Evolutionary conservation across 2,113 vertebrate genomes (phyloP).

Genomic region (Dicentrarchus labrax): DNA sequence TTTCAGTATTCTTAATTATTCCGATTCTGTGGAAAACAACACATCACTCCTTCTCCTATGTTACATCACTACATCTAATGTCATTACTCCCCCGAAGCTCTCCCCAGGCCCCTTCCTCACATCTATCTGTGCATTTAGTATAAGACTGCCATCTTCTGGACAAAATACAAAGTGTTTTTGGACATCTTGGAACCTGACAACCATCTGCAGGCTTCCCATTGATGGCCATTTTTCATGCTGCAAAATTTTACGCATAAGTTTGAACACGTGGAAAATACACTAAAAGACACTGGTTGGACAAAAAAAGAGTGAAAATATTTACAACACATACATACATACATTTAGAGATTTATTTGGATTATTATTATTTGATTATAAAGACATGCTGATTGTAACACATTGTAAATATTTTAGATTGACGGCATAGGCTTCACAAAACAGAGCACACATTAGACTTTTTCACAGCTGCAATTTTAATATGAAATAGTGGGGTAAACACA

Average conservation of each 20-base stretch:
- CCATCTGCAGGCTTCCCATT: not conserved
- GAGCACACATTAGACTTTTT: too few relatives aligned
- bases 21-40: not conserved
- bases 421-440: too few relatives aligned
- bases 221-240: not conserved
- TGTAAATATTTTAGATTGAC: too few relatives aligned
- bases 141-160: constrained; percentile 64
- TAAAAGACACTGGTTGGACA: not conserved
- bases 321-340: too few relatives aligned
- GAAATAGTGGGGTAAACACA: too few relatives aligned
- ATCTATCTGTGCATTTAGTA: not conserved
- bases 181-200: not conserved
- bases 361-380: too few relatives aligned
- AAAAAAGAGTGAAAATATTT: too few relatives aligned
- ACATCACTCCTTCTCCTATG: not conserved
- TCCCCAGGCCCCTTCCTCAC: not conserved
- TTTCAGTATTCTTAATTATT: not conserved
- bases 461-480: too few relatives aligned
- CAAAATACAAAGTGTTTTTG: not conserved
- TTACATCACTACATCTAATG: constrained; percentile 6
- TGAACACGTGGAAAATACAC: not conserved
- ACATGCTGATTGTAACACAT: too few relatives aligned
- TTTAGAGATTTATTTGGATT: too few relatives aligned
- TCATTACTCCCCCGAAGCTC: not conserved
- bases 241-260: not conserved